Evolutionary conservation across 64 coral and sea anemone species (phyloP).

Genomic region (Montipora cactus): DNA sequence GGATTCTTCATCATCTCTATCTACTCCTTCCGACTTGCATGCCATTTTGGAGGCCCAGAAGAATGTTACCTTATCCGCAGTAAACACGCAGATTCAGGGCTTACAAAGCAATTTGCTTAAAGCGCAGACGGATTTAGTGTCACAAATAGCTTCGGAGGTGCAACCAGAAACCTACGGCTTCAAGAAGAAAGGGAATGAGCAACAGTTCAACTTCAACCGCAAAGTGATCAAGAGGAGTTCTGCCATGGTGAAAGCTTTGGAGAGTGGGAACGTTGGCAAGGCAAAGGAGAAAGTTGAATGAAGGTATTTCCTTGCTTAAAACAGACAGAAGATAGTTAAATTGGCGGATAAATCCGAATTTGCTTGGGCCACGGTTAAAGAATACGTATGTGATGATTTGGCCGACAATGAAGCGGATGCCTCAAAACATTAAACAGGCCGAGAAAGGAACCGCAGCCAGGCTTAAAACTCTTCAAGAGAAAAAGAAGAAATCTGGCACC

Average conservation of each 20-base stretch:
- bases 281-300: conserved; percentile 12
- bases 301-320: conserved; percentile 16
- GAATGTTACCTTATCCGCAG: neutral
- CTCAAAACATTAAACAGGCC: conserved; percentile 48
- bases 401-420: conserved; percentile 51
- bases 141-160: neutral
- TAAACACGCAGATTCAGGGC: conserved; percentile 14
- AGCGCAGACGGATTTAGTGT: neutral
- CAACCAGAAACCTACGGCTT: conserved; percentile 19
- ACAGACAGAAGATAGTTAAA: conserved; percentile 1
- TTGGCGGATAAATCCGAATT: conserved; percentile 4
- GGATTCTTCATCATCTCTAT: neutral
- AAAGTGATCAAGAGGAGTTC: no score
- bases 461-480: conserved; percentile 35
- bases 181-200: conserved; percentile 6
- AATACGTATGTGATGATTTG: conserved; percentile 46
- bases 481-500: conserved; percentile 25
- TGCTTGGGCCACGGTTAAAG: conserved; percentile 4
- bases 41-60: neutral
- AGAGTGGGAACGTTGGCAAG: conserved; percentile 6
- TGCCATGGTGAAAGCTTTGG: no score
- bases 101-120: conserved; percentile 16
- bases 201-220: no score
- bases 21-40: neutral
- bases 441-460: neutral